phyloP scores from a whole-genome alignment of 2,113 vertebrate genomes.

The Indri indri region DNA sequence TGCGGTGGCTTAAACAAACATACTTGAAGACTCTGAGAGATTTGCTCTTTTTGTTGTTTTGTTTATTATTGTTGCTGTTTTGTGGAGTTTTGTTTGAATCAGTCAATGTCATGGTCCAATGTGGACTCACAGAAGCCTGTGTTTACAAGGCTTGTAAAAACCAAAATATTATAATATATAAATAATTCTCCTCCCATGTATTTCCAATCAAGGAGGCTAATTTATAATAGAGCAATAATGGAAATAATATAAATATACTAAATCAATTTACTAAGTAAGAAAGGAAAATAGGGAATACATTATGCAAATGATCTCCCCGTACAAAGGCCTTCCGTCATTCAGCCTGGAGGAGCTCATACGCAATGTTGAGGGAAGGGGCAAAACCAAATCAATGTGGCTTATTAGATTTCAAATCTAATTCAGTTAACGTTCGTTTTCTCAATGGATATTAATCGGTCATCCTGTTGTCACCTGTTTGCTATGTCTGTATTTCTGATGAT shows the following conservation, averaged over 20 bases:
- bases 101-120: neutral
- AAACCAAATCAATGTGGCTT: neutral
- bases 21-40: neutral
- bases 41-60: neutral
- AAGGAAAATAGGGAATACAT: neutral
- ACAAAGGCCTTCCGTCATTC: neutral
- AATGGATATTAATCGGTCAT: neutral
- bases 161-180: neutral
- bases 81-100: neutral
- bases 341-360: neutral
- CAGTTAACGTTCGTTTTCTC: neutral
- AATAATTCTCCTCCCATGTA: neutral
- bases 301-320: neutral
- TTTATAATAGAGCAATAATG: neutral
- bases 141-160: neutral
- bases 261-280: neutral
- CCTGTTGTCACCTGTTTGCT: neutral
- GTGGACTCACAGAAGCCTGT: neutral
- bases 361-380: neutral
- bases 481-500: neutral
- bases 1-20: neutral
- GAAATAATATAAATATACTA: neutral
- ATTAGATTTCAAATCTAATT: neutral
- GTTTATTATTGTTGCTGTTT: neutral
- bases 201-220: neutral